Evolutionary conservation across 2,797 vertebrate species (phyloP), one percentile per base, ranked within the genome.

Genomic region (Typhlichthys subterraneus): DNA sequence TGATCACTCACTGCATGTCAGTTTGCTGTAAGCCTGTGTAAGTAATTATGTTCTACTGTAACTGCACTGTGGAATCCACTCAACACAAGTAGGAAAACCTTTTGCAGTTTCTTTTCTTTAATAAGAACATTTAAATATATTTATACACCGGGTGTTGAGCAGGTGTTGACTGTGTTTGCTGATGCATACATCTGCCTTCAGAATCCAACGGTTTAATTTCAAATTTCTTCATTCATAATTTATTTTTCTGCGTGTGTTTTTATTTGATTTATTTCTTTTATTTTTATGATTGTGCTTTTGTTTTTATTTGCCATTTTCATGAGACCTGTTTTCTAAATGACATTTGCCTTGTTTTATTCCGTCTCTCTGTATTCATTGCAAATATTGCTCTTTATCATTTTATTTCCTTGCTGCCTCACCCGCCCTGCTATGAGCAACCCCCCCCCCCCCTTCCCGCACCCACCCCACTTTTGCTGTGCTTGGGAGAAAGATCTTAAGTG

Each of bases 1-100:
- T 64, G 68, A 73, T 83, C 58, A 69, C 57, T 70, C 11, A 14
- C 70, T 75, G 70, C 88, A 87, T 84, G 78, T 83, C 80, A 85
- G 65, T 67, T 71, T 58, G 65, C 74, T 81, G 53, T 51, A 60
- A 73, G 72, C 67, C 72, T 57, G 71, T 76, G 19, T 19, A 74
- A n/a, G n/a, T 15, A 5, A 50, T 14, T 5, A 1, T 8, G 5
- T 38, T 38, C 5, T 5, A 38, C 33, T 38, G 5, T 38, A 5
- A 8, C 6, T 8, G 5, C 33, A 38, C 33, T 38, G 33, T 38
- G 33, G 33, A 38, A 38, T 1, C 33, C 33, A 38, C 33, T 7
- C 5, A 38, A 38, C 33, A 23, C 19, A 23, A 23, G 19, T 23
- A 12, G 12, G 33, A 12, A 61, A 69, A 12, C 5, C 23, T 72